A percentile compares a stretch with the other conserved stretches of the same genome.
These are phyloP conservation scores for Chesias legatella DNA, from an alignment of 2,888 invertebrate genomes.

Conservation along the genomic window DNA sequence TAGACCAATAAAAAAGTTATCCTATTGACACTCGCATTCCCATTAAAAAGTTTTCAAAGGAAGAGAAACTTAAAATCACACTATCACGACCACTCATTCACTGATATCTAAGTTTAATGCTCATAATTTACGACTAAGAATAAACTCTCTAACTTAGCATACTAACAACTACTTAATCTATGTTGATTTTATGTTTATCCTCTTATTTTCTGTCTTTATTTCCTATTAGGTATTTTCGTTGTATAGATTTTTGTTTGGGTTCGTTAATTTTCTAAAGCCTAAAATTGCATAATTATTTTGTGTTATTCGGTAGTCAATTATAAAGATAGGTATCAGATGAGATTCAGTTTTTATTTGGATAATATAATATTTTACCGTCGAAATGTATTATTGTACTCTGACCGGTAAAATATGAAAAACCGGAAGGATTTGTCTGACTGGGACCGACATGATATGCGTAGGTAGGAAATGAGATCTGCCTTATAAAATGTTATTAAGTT, in stretches of 20 bases:
- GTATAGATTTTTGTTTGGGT: constrained; percentile 35
- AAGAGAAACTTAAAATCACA: background rate
- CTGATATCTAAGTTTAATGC: constrained; percentile 39
- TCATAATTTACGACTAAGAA: constrained; percentile 51
- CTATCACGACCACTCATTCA: constrained; percentile 25
- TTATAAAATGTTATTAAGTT: too few relatives aligned
- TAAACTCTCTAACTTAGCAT: constrained; percentile 32
- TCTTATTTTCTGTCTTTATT: constrained; percentile 39
- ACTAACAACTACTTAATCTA: background rate
- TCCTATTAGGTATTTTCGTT: constrained; percentile 44
- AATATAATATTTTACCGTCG: too few relatives aligned
- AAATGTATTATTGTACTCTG: too few relatives aligned
- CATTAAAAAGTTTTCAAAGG: background rate
- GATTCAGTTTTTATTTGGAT: constrained; percentile 8
- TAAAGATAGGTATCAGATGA: background rate
- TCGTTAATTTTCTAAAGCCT: constrained; percentile 36
- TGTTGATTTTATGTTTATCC: background rate
- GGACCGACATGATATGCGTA: too few relatives aligned
- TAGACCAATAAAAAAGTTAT: too few relatives aligned
- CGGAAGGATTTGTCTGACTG: too few relatives aligned
- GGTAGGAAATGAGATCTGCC: too few relatives aligned
- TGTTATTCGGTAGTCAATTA: constrained; percentile 2
- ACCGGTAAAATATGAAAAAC: too few relatives aligned
- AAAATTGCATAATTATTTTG: constrained; percentile 11
- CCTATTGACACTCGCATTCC: too few relatives aligned